Evolutionary conservation across 2,888 invertebrate genomes (phyloP), one percentile per base, ranked within the genome.

Genomic region (Epiperipatus broadwayi): DNA sequence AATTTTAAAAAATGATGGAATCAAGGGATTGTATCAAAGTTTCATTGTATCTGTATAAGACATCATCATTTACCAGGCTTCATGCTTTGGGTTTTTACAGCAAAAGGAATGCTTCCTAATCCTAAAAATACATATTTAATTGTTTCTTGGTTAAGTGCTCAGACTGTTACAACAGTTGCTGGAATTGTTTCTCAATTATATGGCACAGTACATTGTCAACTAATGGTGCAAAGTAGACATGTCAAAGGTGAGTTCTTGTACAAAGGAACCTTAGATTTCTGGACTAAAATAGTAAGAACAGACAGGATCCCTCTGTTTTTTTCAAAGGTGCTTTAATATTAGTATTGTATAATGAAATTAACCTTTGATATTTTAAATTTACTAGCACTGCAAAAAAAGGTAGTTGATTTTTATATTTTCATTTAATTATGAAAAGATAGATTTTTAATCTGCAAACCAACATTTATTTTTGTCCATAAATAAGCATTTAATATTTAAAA

Each of bases 121-220:
- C 51, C 52, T 5, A 50, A 58, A 49, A 53, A 57, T 43, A 52
- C 60, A 18, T 55, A 54, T 44, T 48, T 59, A 46, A 49, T 59
- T 43, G 49, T 53, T 35, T 54, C 57, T 15, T 63, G 58, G 56
- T 50, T 48, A 35, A 59, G 56, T 36, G 56, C 56, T 18, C 52
- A 56, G 49, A 44, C 47, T 31, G 58, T 58, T 37, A 58, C 58
- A 16, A 57, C 57, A 3, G 45, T 53, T 12, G 51, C 68, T 37
- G 69, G 69, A 49, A 57, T 69, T 44, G 54, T 67, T 25, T 67
- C 67, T 33, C 69, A 70, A 53, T 69, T 69, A 22, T 61, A 69
- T 49, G 69, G 70, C 51, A 70, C 70, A 2, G 65, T 70, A 41
- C 50, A 68, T 46, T 53, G 69, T 49, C 56, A 68, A 39, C 61